Percentiles rank a stretch among this genome's conserved stretches.
phyloP scores from a whole-genome alignment of 2,888 invertebrate species.

The Temnothorax rugatulus region DNA sequence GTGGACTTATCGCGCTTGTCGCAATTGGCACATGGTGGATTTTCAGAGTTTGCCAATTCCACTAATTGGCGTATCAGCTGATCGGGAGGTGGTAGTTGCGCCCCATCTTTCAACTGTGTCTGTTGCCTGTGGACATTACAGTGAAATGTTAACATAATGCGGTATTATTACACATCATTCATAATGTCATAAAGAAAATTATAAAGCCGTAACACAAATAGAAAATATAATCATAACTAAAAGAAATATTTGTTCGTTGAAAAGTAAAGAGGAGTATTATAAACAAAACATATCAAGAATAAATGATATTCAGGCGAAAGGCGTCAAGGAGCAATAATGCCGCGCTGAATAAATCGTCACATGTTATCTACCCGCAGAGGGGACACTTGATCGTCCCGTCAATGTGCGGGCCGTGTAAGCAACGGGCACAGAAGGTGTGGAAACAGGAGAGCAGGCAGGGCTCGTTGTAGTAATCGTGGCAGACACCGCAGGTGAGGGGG shows the following conservation, averaged over 20 bases:
- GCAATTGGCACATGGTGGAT: slow-evolving; percentile 92
- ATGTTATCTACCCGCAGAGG: slow-evolving; percentile 88
- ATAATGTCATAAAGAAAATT: not conserved
- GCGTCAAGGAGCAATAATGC: not conserved
- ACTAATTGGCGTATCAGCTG: slow-evolving; percentile 90
- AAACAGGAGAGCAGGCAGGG: slow-evolving; percentile 91
- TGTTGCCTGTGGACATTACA: slow-evolving; percentile 86
- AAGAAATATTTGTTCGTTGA: not conserved
- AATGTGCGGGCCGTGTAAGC: slow-evolving; percentile 88
- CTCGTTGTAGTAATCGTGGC: slow-evolving; percentile 90
- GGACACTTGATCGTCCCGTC: slow-evolving; percentile 90
- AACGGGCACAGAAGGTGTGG: slow-evolving; percentile 91
- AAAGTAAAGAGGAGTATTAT: not conserved
- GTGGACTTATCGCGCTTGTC: slow-evolving; percentile 90
- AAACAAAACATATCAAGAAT: not conserved
- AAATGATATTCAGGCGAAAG: not conserved
- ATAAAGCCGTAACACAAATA: not conserved
- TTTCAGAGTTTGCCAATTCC: slow-evolving; percentile 90
- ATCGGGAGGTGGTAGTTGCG: slow-evolving; percentile 89
- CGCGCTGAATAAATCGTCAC: not conserved
- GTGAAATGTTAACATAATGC: not conserved
- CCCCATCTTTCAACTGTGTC: slow-evolving; percentile 89
- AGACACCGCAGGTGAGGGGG: slow-evolving; percentile 90
- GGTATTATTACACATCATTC: not conserved
- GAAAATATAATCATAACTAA: not conserved